Base-by-base conservation (phyloP, 2,888 invertebrate genomes). In the Biston stratarius region DNA sequence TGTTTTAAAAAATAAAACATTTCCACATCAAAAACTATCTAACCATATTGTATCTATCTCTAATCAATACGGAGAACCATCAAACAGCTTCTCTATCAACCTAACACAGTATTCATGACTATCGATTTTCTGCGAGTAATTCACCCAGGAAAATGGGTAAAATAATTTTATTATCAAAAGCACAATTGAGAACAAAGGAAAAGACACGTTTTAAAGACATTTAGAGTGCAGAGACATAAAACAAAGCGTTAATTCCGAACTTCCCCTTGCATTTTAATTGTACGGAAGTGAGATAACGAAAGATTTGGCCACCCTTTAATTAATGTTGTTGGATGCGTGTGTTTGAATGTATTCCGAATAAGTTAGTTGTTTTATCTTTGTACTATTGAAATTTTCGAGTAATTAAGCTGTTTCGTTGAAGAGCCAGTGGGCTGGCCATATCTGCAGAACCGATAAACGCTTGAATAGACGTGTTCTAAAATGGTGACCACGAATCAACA, bases 221-320 rank as follows among this genome's bases (percentile, higher is more conserved):
- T 38, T 73, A 69, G 55, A 51, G 69, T 61, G 59, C 48, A 68
- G 61, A 67, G 56, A 55, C 66, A 73, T 73, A 75, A 85, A 84
- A 85, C 81, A 81, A 78, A 83, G 77, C 81, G 79, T 79, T 80
- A 84, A 84, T 82, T 84, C 83, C 78, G 74, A 82, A 86, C 82
- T 84, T 86, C 88, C 92, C 90, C 87, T 86, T 86, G 90, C 87
- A 88, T 90, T 92, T 89, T 91, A 93, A 92, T 93, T 90, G 89
- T 86, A 79, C 87, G 91, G 91, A 91, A 91, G 87, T 85, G 87
- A 85, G 91, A 92, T 91, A 90, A 86, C 86, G 78, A 88, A 87
- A 88, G 89, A 90, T 93, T 92, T 90, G 86, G 90, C 82, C 89
- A 87, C 88, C 88, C 87, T 91, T 88, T 92, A 91, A 94, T 92